phyloP scores from a whole-genome alignment of 2,797 vertebrate genomes.

The Myripristis murdjan region DNA sequence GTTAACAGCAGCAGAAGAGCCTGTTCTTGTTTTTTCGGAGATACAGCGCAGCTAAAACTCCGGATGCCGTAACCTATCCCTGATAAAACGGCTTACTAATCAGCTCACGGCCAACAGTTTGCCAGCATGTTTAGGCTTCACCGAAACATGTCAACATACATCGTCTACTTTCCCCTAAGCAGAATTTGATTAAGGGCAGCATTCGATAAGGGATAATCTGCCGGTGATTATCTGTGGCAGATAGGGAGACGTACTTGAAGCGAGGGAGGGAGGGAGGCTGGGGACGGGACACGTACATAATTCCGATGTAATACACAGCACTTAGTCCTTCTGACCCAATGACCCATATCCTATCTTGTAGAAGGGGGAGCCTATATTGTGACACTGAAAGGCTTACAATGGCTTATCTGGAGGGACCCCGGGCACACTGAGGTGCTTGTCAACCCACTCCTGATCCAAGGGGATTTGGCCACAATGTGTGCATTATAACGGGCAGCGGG shows the following conservation, averaged over 20 bases:
- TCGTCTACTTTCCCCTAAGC: conserved; percentile 64
- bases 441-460: conserved; percentile 71
- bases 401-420: conserved; percentile 79
- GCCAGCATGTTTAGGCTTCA: conserved; percentile 42
- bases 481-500: conserved; percentile 72
- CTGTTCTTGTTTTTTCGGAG: conserved; percentile 19
- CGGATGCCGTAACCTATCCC: background rate
- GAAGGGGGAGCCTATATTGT: conserved; percentile 73
- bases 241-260: conserved; percentile 13
- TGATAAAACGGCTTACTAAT: conserved; percentile 43
- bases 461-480: conserved; percentile 77
- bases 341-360: conserved; percentile 81
- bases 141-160: conserved; percentile 59
- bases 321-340: conserved; percentile 80
- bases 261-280: conserved; percentile 23
- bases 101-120: too few relatives aligned
- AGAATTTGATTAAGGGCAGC: conserved; percentile 71
- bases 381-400: conserved; percentile 80
- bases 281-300: conserved; percentile 64
- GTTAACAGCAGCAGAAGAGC: conserved; percentile 16
- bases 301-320: conserved; percentile 77
- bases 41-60: background rate
- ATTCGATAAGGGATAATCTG: conserved; percentile 72
- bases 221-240: conserved; percentile 72
- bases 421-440: conserved; percentile 79